Conservation (phyloP, 1,140 invertebrate species). For the Pygmarrhopalites habei region DNA sequence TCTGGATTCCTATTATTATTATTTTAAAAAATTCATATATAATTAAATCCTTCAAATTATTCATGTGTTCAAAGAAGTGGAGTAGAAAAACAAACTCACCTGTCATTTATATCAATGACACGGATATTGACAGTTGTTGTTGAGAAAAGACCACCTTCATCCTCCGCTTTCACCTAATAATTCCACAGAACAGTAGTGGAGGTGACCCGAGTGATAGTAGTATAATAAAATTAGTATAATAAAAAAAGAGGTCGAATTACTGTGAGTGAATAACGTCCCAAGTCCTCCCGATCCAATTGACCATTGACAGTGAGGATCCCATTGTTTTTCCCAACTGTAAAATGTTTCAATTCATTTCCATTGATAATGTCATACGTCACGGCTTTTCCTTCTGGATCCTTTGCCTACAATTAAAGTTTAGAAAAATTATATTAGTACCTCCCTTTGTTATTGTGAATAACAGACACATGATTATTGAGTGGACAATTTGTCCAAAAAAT, state of each 20-base stretch:
- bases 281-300: slow-evolving; percentile 74
- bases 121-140: slow-evolving; percentile 78
- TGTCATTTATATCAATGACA: slow-evolving; percentile 84
- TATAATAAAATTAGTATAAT: neutral
- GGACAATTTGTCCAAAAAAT: neutral
- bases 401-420: slow-evolving; percentile 51
- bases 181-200: slow-evolving; percentile 4
- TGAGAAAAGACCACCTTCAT: slow-evolving; percentile 69
- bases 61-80: too few relatives aligned
- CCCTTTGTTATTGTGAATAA: too few relatives aligned
- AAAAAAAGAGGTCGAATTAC: slow-evolving; percentile 42
- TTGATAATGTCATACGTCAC: slow-evolving; percentile 75
- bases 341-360: slow-evolving; percentile 77
- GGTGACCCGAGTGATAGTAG: slow-evolving; percentile 3
- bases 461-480: too few relatives aligned
- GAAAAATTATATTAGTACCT: too few relatives aligned
- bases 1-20: slow-evolving; percentile 48
- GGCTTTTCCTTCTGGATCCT: slow-evolving; percentile 80
- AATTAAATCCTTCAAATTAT: too few relatives aligned
- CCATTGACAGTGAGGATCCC: slow-evolving; percentile 75
- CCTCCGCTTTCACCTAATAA: slow-evolving; percentile 77
- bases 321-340: slow-evolving; percentile 69
- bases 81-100: slow-evolving; percentile 45
- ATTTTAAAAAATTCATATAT: too few relatives aligned
- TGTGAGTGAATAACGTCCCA: slow-evolving; percentile 75